Evolutionary conservation across 1,140 invertebrate genomes (phyloP).

Genomic region (Brachionus rubens): DNA sequence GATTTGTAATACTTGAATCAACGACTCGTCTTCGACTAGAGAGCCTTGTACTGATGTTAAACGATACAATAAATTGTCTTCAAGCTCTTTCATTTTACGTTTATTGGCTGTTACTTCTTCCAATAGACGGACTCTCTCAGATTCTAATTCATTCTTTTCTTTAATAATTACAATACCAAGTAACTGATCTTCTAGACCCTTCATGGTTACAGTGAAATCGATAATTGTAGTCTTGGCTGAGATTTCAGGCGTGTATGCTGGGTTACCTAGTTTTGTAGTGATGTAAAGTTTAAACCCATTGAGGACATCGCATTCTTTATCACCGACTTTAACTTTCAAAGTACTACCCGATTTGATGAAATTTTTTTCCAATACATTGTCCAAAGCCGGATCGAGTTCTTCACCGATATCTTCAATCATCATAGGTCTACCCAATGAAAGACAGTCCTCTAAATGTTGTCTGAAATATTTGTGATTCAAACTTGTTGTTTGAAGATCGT

Average conservation of each 20-base stretch:
- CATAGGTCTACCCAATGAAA: conserved; percentile 87
- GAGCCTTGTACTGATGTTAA: conserved; percentile 87
- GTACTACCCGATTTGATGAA: conserved; percentile 95
- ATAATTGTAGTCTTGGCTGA: conserved; percentile 94
- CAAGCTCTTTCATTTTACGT: conserved; percentile 87
- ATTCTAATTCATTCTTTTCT: conserved; percentile 88
- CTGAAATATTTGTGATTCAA: conserved; percentile 95
- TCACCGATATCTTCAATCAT: conserved; percentile 91
- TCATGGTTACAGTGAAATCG: conserved; percentile 94
- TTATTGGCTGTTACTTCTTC: conserved; percentile 94
- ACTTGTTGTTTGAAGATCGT: conserved; percentile 88
- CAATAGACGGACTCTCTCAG: conserved; percentile 83
- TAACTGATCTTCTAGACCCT: conserved; percentile 93
- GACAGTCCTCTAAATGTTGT: conserved; percentile 85
- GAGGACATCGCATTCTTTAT: conserved; percentile 94
- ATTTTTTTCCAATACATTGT: conserved; percentile 94
- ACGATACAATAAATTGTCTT: conserved; percentile 81
- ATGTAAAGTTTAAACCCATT: conserved; percentile 91
- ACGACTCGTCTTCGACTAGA: conserved; percentile 87
- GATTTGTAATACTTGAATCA: conserved; percentile 83
- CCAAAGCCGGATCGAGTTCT: conserved; percentile 89
- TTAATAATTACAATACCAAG: conserved; percentile 84
- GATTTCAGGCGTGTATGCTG: conserved; percentile 91
- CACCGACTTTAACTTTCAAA: conserved; percentile 86
- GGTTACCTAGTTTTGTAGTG: conserved; percentile 91